phyloP scores from a whole-genome alignment of 2,797 vertebrate species.

The Mormyrops boulengeri region DNA sequence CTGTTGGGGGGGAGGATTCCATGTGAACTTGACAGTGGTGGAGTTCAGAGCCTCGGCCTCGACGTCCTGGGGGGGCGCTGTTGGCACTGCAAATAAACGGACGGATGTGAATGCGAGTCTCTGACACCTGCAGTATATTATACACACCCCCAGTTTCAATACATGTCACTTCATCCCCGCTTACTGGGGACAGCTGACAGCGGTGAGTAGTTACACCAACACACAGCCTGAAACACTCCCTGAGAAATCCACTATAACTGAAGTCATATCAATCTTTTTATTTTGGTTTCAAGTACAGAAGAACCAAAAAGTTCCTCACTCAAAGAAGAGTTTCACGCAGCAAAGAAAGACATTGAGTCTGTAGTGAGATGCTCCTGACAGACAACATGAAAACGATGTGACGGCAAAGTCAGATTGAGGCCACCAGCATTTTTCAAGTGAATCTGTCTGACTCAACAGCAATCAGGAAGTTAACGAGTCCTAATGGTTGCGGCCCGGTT shows the following conservation, averaged over 20 bases:
- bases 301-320: not conserved
- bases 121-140: not conserved
- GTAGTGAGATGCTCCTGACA: not conserved
- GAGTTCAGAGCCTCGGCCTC: slow-evolving; percentile 79
- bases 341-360: not conserved
- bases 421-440: not conserved
- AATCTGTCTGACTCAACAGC: not conserved
- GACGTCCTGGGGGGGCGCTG: slow-evolving; percentile 85
- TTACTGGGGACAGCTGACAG: not conserved
- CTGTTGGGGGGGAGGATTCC: slow-evolving; percentile 90
- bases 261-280: not conserved
- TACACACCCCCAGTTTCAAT: not conserved
- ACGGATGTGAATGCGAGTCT: slow-evolving; percentile 25
- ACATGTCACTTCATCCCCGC: not conserved
- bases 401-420: slow-evolving; percentile 15
- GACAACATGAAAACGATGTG: not conserved
- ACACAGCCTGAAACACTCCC: not conserved
- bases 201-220: not conserved
- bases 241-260: not conserved
- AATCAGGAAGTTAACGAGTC: not conserved
- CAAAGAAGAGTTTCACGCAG: not conserved
- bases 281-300: not conserved
- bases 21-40: slow-evolving; percentile 81
- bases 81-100: slow-evolving; percentile 69
- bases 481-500: not conserved